These are phyloP conservation scores for Lasioglossum pauxillum DNA, from an alignment of 2,888 invertebrate species.

Conservation along the genomic window DNA sequence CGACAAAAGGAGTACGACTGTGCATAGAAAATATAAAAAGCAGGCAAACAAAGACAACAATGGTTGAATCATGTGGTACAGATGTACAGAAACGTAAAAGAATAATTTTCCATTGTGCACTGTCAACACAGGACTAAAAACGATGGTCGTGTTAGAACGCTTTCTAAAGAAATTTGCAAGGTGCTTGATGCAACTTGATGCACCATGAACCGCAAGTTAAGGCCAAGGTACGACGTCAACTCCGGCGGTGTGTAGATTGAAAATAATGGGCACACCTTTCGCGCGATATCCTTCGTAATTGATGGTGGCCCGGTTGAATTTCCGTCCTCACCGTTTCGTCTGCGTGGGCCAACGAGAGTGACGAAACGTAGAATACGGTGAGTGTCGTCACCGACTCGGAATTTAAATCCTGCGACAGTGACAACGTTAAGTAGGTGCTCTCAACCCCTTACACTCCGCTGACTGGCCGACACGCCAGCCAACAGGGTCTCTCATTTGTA, in stretches of 20 bases:
- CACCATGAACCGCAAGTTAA: background rate
- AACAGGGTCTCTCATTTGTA: conserved; percentile 59
- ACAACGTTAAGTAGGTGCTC: conserved; percentile 60
- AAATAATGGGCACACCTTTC: conserved; percentile 45
- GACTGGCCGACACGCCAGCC: conserved; percentile 52
- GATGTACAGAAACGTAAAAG: background rate
- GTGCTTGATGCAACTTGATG: background rate
- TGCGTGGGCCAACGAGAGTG: conserved; percentile 42
- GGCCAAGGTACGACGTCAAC: conserved; percentile 12
- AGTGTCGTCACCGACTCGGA: conserved; percentile 70
- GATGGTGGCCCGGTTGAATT: conserved; percentile 44
- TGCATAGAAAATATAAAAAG: background rate
- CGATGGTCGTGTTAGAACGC: background rate
- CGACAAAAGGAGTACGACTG: background rate
- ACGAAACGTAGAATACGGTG: conserved; percentile 59
- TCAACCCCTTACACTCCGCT: conserved; percentile 58
- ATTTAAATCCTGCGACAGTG: conserved; percentile 66
- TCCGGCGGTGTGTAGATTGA: conserved; percentile 18
- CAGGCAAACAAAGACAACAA: background rate
- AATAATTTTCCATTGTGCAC: background rate
- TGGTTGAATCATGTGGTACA: background rate
- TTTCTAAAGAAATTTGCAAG: background rate
- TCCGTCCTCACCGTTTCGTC: conserved; percentile 62
- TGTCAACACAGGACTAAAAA: background rate
- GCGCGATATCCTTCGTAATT: conserved; percentile 56